Conservation (phyloP, 2,113 vertebrate species). For the Calidris pugnax region DNA sequence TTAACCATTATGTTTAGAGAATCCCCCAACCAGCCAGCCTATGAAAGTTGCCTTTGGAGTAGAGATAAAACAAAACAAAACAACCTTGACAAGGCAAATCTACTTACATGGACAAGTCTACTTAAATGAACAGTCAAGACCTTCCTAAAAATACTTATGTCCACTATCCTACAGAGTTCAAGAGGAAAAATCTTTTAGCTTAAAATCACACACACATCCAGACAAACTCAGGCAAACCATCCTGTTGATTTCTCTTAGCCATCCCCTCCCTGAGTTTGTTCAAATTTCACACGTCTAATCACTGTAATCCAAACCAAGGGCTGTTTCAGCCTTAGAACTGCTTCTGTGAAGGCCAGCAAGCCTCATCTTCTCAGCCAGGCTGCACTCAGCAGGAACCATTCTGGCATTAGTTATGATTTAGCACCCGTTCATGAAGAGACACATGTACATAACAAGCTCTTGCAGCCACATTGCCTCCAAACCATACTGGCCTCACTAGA, state of each 20-base stretch:
- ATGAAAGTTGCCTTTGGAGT: neutral
- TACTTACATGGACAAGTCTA: neutral
- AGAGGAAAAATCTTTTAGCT: neutral
- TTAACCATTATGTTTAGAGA: neutral
- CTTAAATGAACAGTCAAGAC: neutral
- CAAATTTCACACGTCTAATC: neutral
- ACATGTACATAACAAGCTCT: fast-evolving
- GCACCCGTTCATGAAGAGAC: neutral
- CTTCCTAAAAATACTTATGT: neutral
- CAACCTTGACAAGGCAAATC: neutral
- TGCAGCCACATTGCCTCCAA: neutral
- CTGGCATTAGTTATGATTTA: neutral
- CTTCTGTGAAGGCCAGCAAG: neutral
- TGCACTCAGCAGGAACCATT: neutral
- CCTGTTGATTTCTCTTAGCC: neutral
- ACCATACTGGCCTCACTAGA: neutral
- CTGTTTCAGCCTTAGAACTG: neutral
- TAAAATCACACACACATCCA: neutral
- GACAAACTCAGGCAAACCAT: neutral
- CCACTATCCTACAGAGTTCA: neutral
- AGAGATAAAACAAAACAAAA: neutral
- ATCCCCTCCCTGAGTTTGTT: neutral
- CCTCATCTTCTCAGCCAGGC: too few species aligned
- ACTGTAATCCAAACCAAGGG: neutral
- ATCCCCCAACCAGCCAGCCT: neutral